Evolutionary conservation across 1,140 invertebrate species (phyloP).

Genomic region (Nylanderia fulva): DNA sequence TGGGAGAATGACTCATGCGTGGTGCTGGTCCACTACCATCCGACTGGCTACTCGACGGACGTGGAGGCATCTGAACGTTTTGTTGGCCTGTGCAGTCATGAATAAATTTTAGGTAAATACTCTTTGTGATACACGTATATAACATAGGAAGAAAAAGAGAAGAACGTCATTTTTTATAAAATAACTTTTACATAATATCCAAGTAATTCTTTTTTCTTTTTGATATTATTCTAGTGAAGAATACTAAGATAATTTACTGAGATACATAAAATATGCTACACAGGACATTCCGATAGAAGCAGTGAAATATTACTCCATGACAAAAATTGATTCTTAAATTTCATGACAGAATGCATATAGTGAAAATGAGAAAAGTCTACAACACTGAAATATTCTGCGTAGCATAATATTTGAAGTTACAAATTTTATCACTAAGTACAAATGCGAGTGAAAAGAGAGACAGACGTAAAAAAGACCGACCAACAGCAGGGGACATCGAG

Average conservation of each 20-base stretch:
- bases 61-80: slow-evolving; percentile 96
- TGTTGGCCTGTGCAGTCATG: slow-evolving; percentile 89
- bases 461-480: slow-evolving; percentile 87
- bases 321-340: slow-evolving; percentile 1
- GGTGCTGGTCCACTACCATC: slow-evolving; percentile 90
- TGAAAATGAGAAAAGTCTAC: neutral
- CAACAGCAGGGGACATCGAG: slow-evolving; percentile 98
- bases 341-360: neutral
- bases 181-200: neutral
- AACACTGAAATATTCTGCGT: slow-evolving; percentile 85
- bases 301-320: neutral
- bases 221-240: neutral
- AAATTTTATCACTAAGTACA: slow-evolving; percentile 43
- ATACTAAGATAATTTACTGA: neutral
- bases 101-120: slow-evolving; percentile 8
- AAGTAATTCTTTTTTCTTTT: neutral
- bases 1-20: slow-evolving; percentile 91
- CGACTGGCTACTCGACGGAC: slow-evolving; percentile 95
- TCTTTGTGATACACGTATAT: neutral
- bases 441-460: slow-evolving; percentile 43
- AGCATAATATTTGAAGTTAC: neutral
- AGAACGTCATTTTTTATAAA: neutral
- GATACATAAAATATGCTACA: neutral
- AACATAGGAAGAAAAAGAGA: neutral
- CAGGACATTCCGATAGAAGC: neutral